These are phyloP conservation scores for Geopemphigus sp. DNA, from an alignment of 1,140 invertebrate genomes.

Conservation along the genomic window DNA sequence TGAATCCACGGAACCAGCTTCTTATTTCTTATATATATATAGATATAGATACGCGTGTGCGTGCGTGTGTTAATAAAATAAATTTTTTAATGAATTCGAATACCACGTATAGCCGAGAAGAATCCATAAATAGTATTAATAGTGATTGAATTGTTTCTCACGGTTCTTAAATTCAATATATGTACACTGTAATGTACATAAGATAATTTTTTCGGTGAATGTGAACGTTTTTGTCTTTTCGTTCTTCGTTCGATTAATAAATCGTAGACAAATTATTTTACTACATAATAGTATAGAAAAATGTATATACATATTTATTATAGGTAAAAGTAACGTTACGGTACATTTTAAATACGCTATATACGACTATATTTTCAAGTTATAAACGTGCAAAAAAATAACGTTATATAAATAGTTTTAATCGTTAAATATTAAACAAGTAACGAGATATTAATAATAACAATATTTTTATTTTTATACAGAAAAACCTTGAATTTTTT, in stretches of 20 bases:
- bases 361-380: no score
- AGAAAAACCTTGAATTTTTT: not conserved
- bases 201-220: not conserved
- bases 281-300: no score
- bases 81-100: conserved; percentile 29
- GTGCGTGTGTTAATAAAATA: conserved; percentile 29
- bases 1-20: not conserved
- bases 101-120: conserved; percentile 29
- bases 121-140: conserved; percentile 29
- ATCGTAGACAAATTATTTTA: no score
- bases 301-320: no score
- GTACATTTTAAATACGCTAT: no score
- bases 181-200: not conserved
- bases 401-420: not conserved
- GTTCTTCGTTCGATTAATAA: not conserved
- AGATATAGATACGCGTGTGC: no score
- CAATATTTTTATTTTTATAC: not conserved
- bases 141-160: conserved; percentile 36
- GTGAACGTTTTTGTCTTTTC: not conserved
- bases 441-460: not conserved
- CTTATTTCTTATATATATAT: conserved; percentile 8
- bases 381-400: no score
- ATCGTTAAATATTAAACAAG: not conserved
- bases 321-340: no score
- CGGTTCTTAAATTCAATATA: conserved; percentile 35